Evolutionary conservation across 2,797 vertebrate species (phyloP), one percentile per base, ranked within the genome.

Genomic region (Salmo trutta): DNA sequence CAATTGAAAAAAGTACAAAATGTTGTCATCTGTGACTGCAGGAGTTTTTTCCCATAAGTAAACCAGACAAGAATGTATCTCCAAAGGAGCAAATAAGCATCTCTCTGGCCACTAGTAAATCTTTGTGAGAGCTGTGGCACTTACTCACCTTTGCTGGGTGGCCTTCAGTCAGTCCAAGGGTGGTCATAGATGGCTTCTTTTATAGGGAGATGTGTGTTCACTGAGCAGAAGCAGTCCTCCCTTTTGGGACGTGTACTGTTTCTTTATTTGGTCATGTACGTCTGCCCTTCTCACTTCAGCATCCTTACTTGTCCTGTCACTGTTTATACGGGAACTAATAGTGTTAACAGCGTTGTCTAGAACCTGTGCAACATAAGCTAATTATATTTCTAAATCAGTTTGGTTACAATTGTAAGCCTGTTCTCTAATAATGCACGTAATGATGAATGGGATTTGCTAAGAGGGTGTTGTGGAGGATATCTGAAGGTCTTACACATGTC

Each of bases 121-220:
- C 19, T 14, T 19, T 36, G n/a, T 31, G 54, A 59, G 4, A 51
- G 65, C 17, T 33, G 33, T 27, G 17, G 4, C 41, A 73, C 71
- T 85, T 80, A 89, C 93, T 93, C 73, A 94, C 94, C 88, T 92
- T 85, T 24, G 80, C 90, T 92, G 78, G 91, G 56, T 82, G 88
- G 85, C 85, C 76, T 27, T 83, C 80, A 87, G 90, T 87, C 81
- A 87, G 90, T 87, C 81, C 80, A 73, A 77, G 76, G 75, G 51
- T 27, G 69, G 76, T 73, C 77, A 79, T 24, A 72, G 56, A 73
- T 80, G 2, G 53, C 67, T 41, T 89, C 89, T 93, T 95, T 92
- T 94, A 95, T 92, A 91, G 80, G 74, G 79, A 81, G 75, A 83
- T 77, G 73, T 80, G 41, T 71, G 79, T 78, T 76, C 77, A 54